Conservation (phyloP, 2,888 invertebrate genomes). For the Brachypterus glaber region DNA sequence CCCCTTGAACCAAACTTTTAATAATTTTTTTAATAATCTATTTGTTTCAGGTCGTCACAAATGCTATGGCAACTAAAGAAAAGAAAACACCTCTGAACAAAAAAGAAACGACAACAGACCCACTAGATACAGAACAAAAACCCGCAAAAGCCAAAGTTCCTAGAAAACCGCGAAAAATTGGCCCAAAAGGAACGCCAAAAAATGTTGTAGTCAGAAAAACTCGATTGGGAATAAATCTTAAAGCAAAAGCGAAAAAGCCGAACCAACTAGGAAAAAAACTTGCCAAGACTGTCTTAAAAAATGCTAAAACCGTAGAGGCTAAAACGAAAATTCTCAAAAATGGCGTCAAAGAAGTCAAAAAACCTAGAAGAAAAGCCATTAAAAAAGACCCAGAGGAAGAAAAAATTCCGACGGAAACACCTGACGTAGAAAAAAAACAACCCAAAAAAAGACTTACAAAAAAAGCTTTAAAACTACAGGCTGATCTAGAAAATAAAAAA, state of each 20-base stretch:
- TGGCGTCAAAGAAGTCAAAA: slow-evolving; percentile 29
- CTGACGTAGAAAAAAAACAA: slow-evolving; percentile 20
- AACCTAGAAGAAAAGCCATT: slow-evolving; percentile 21
- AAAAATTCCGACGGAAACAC: slow-evolving; percentile 17
- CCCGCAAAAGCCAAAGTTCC: slow-evolving; percentile 15
- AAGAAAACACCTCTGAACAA: slow-evolving; percentile 35
- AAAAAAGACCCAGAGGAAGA: slow-evolving; percentile 18
- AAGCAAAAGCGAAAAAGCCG: slow-evolving; percentile 29
- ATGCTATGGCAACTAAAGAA: slow-evolving; percentile 42
- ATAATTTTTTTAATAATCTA: neutral
- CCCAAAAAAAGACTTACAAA: slow-evolving; percentile 23
- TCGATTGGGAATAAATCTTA: slow-evolving; percentile 28
- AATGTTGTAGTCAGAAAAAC: slow-evolving; percentile 24
- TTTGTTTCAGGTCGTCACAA: slow-evolving; percentile 18
- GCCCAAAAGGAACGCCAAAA: slow-evolving; percentile 20
- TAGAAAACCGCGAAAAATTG: slow-evolving; percentile 20
- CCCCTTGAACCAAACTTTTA: no score
- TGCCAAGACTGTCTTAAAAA: slow-evolving; percentile 31
- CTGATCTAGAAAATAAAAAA: slow-evolving; percentile 22
- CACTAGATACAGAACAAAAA: slow-evolving; percentile 14
- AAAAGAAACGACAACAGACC: slow-evolving; percentile 31
- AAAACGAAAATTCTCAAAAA: slow-evolving; percentile 36
- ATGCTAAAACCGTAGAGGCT: slow-evolving; percentile 28
- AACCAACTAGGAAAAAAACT: slow-evolving; percentile 25
- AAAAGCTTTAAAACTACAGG: slow-evolving; percentile 18